phyloP scores from a whole-genome alignment of 2,888 invertebrate genomes.

The Plusia festucae region DNA sequence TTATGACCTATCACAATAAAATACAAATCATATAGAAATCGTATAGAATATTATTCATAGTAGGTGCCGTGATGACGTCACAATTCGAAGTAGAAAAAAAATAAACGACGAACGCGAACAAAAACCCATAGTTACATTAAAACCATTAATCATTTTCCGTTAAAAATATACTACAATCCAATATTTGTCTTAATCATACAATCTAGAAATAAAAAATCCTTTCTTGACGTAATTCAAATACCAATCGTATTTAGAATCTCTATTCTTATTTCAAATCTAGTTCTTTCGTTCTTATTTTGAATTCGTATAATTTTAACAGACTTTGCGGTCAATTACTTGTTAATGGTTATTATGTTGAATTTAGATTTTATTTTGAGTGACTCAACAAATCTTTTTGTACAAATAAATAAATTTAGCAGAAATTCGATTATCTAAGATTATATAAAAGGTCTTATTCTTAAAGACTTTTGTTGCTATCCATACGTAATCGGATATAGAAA shows the following conservation, averaged over 20 bases:
- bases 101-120: conserved; percentile 40
- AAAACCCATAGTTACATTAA: conserved; percentile 20
- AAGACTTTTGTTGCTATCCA: conserved; percentile 25
- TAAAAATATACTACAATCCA: conserved; percentile 39
- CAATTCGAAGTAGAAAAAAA: conserved; percentile 42
- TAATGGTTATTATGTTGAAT: neutral
- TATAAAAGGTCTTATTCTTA: no score
- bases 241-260: conserved; percentile 26
- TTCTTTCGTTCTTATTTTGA: conserved; percentile 8
- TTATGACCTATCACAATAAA: conserved; percentile 32
- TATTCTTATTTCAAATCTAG: conserved; percentile 37
- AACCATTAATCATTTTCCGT: conserved; percentile 56
- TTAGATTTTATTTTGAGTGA: neutral
- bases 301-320: neutral
- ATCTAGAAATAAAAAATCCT: conserved; percentile 29
- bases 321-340: neutral
- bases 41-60: conserved; percentile 31
- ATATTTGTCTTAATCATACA: conserved; percentile 47
- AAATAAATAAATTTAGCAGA: neutral
- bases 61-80: conserved; percentile 32
- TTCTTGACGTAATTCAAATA: conserved; percentile 39
- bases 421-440: no score
- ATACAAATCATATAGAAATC: conserved; percentile 12
- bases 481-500: conserved; percentile 53
- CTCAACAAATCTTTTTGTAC: neutral